A percentile compares a stretch with the other conserved stretches of the same genome.
Conservation (phyloP, 37 sponge, comb jelly and placozoan species). For the Halichondria panicea region DNA sequence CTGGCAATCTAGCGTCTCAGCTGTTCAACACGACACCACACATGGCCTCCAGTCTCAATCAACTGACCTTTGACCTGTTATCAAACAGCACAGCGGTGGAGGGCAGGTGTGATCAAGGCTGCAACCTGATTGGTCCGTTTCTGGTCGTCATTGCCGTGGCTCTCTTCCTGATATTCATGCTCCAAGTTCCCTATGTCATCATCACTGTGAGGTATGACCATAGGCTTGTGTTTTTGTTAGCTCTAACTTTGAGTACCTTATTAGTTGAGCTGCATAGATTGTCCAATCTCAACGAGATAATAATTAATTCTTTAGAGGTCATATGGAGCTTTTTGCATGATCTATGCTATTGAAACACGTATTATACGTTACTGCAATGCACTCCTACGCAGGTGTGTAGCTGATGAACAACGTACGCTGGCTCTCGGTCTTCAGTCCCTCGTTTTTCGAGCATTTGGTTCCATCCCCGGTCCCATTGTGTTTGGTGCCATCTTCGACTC, state of each 20-base stretch:
- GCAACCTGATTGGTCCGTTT: slow-evolving; percentile 23
- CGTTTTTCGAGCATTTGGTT: slow-evolving; percentile 39
- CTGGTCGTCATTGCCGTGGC: slow-evolving; percentile 12
- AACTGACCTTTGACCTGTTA: neutral
- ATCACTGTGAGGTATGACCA: slow-evolving; percentile 59
- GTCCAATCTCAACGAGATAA: too few relatives aligned
- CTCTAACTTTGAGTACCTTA: too few relatives aligned
- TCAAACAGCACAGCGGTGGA: slow-evolving; percentile 36
- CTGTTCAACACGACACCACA: neutral
- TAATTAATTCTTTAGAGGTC: too few relatives aligned
- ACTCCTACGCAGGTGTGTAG: slow-evolving; percentile 46
- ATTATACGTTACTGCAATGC: too few relatives aligned
- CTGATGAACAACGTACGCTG: slow-evolving; percentile 68
- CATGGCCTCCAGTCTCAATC: neutral
- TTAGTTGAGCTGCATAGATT: too few relatives aligned
- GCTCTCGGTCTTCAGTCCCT: slow-evolving; percentile 67
- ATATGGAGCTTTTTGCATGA: too few relatives aligned
- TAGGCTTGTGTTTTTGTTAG: too few relatives aligned
- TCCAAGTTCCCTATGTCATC: slow-evolving; percentile 33
- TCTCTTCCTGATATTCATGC: slow-evolving; percentile 44
- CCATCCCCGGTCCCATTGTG: slow-evolving; percentile 70
- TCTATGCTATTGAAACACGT: too few relatives aligned
- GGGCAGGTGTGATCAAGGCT: slow-evolving; percentile 35
- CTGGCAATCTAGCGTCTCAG: neutral
- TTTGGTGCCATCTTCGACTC: slow-evolving; percentile 69